Conservation (phyloP, 2,888 invertebrate genomes). For the Drosophila aldrichi region DNA sequence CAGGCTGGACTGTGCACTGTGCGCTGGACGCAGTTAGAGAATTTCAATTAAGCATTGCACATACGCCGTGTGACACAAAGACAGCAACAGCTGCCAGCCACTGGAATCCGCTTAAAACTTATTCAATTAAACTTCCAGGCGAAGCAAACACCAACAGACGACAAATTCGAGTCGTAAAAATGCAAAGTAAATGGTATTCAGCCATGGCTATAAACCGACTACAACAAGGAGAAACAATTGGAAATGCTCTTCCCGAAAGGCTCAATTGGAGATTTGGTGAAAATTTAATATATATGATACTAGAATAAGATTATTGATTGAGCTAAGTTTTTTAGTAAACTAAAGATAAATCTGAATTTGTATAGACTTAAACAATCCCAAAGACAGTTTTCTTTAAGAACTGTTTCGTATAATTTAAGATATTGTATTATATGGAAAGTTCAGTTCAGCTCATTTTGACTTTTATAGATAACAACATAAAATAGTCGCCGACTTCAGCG, state of each 20-base stretch:
- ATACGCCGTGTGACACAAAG: conserved; percentile 48
- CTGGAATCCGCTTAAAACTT: conserved; percentile 78
- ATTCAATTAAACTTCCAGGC: conserved; percentile 74
- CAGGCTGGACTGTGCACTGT: conserved; percentile 30
- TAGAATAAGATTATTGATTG: not conserved
- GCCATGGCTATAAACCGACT: conserved; percentile 47
- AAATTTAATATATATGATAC: not conserved
- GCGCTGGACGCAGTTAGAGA: conserved; percentile 40
- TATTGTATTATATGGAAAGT: no score
- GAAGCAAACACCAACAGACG: conserved; percentile 48
- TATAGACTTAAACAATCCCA: no score
- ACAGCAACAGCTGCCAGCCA: conserved; percentile 33
- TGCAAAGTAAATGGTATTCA: conserved; percentile 68
- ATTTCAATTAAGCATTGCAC: conserved; percentile 71
- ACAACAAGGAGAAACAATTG: not conserved
- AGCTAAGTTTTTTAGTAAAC: no score
- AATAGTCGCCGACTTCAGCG: not conserved
- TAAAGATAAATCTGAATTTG: no score
- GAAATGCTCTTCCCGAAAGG: conserved; percentile 25
- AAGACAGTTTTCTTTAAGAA: no score
- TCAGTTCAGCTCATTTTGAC: no score
- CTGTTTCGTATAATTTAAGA: no score
- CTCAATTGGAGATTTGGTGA: not conserved
- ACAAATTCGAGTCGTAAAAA: conserved; percentile 73
- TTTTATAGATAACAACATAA: not conserved